A percentile compares a stretch with the other conserved stretches of the same genome.
Evolutionary conservation across 2,888 invertebrate genomes (phyloP).

Genomic region (Polia nebulosa): DNA sequence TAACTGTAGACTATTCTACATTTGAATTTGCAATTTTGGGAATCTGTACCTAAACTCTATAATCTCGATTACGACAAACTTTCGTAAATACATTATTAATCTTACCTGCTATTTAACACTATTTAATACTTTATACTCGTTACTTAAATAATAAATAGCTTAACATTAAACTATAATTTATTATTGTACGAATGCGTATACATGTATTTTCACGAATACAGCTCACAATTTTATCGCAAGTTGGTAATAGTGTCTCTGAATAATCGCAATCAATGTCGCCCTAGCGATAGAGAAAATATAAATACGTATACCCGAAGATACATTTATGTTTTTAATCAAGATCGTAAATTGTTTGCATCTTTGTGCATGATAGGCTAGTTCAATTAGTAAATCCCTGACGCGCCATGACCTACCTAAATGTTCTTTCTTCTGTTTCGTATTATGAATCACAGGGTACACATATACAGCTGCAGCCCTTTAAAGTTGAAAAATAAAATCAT

Average conservation of each 20-base stretch:
- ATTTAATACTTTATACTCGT: constrained; percentile 79
- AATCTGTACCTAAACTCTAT: constrained; percentile 60
- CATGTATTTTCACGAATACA: constrained; percentile 88
- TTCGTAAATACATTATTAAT: constrained; percentile 76
- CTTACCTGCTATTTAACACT: constrained; percentile 68
- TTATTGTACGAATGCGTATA: constrained; percentile 91
- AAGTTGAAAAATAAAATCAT: neutral
- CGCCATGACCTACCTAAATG: constrained; percentile 20
- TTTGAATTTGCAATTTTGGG: constrained; percentile 72
- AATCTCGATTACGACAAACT: constrained; percentile 61
- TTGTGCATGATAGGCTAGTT: neutral
- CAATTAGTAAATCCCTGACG: constrained; percentile 31
- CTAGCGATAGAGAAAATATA: constrained; percentile 14
- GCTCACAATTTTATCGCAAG: constrained; percentile 79
- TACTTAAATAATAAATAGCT: constrained; percentile 87
- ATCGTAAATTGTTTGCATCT: neutral
- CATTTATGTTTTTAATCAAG: constrained; percentile 10
- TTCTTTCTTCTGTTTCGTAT: neutral
- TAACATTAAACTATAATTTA: constrained; percentile 83
- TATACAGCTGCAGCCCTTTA: too few species aligned
- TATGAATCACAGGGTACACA: neutral
- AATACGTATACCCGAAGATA: constrained; percentile 21
- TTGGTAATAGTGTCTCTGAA: constrained; percentile 52
- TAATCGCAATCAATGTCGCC: constrained; percentile 27
- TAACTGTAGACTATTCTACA: constrained; percentile 61